These are phyloP conservation scores for Epsilonema sp. DNA, from an alignment of 2,888 invertebrate species.

Conservation along the genomic window DNA sequence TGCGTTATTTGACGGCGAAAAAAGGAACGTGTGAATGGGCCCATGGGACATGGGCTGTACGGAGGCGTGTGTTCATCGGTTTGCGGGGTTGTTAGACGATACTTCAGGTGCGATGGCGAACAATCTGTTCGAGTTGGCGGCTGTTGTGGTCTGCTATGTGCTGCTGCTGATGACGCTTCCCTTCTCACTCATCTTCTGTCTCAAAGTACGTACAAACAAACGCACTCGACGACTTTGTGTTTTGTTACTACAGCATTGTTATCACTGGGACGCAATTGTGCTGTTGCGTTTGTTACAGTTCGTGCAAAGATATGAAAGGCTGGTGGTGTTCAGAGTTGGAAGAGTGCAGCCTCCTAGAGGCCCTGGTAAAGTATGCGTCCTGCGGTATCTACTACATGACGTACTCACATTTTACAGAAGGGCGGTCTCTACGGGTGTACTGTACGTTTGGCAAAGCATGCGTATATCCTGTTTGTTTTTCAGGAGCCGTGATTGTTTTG, in stretches of 20 bases:
- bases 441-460: not conserved
- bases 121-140: constrained; percentile 8
- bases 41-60: too few species aligned
- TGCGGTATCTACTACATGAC: not conserved
- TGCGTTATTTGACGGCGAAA: too few species aligned
- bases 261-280: too few species aligned
- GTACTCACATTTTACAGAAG: too few species aligned
- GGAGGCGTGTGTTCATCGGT: too few species aligned
- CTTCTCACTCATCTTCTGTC: constrained; percentile 19
- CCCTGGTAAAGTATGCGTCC: constrained; percentile 10
- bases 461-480: constrained; percentile 1
- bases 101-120: too few species aligned
- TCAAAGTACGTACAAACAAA: constrained; percentile 20
- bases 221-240: not conserved
- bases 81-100: too few species aligned
- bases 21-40: too few species aligned
- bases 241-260: too few species aligned
- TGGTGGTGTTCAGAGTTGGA: constrained; percentile 26
- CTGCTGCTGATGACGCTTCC: constrained; percentile 20
- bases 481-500: constrained; percentile 31
- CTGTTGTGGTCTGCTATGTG: constrained; percentile 13
- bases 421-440: too few species aligned
- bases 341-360: constrained; percentile 19
- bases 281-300: constrained; percentile 23
- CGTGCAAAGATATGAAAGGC: constrained; percentile 17